Evolutionary conservation across 2,888 invertebrate genomes (phyloP).

Genomic region (Mesorhabditis belari): DNA sequence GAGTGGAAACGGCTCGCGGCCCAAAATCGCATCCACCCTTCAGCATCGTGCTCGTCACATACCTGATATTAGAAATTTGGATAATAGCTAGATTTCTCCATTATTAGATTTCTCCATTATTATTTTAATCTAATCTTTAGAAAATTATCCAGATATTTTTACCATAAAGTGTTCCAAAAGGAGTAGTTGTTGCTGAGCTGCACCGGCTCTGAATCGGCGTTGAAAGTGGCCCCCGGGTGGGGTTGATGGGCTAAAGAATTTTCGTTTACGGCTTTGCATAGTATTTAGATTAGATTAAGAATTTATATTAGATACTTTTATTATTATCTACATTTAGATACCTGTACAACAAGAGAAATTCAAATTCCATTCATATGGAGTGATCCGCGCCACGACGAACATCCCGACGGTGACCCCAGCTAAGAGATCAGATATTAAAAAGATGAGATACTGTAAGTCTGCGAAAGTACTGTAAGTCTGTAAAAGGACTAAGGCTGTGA

Average conservation of each 20-base stretch:
- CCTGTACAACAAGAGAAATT: conserved; percentile 46
- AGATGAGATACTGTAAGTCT: no score
- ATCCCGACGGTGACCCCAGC: conserved; percentile 57
- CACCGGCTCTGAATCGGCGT: conserved; percentile 18
- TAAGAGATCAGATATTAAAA: conserved; percentile 10
- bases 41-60: conserved; percentile 70
- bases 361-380: conserved; percentile 58
- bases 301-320: no score
- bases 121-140: not conserved
- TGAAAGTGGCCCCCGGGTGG: conserved; percentile 42
- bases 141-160: not conserved
- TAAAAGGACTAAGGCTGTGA: no score
- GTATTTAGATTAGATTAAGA: no score
- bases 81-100: no score
- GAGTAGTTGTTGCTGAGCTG: conserved; percentile 51
- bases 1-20: conserved; percentile 80
- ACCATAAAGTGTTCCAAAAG: conserved; percentile 52
- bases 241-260: conserved; percentile 33
- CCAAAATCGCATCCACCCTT: conserved; percentile 91
- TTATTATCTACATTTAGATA: no score
- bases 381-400: conserved; percentile 58
- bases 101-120: no score
- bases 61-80: conserved; percentile 20
- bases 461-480: no score
- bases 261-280: no score